Evolutionary conservation across 2,113 vertebrate genomes (phyloP), one percentile per base, ranked within the genome.

Genomic region (Nycticebus coucang): DNA sequence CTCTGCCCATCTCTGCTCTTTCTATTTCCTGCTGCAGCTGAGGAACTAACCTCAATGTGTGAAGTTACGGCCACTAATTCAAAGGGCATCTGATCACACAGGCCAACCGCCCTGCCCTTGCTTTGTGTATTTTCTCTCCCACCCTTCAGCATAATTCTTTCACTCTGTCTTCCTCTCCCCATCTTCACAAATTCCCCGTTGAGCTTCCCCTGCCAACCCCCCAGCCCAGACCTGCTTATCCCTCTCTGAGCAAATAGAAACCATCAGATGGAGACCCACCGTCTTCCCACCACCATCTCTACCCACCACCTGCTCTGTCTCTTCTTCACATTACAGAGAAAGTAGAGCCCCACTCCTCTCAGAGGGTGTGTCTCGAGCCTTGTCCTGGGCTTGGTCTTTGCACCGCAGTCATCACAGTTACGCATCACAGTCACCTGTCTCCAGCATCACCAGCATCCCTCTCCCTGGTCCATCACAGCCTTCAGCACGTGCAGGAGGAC

Each of bases 251-350:
- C 28, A 28, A 53, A 5, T 7, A 41, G n/a, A 55, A 17, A 18
- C 1, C 17, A 7, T 30, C 0, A 13, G 15, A 68, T 9, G 68
- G 68, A 22, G 33, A 1, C 60, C 11, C 3, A 12, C 18, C 19
- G 6, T n/a, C 53, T 71, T 45, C 35, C 62, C 26, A 13, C 22
- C 57, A 19, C 37, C 30, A 5, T 0, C 17, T 15, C 30, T 18
- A 0, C 68, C 10, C 0, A 7, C 37, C 28, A 9, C 3, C 35
- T 2, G n/a, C 7, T 17, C 37, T 37, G 13, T 37, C 6, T 69
- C 68, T 50, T 8, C 35, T 59, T 71, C 53, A 5, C 4, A 8
- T 19, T 30, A 21, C 26, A 17, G 66, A 22, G 53, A 7, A 33
- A 0, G n/a, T 64, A n/a, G n/a, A 26, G 45, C 19, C 12, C 1